Evolutionary conservation across 2,797 vertebrate species (phyloP).

Genomic region (Coluber constrictor): DNA sequence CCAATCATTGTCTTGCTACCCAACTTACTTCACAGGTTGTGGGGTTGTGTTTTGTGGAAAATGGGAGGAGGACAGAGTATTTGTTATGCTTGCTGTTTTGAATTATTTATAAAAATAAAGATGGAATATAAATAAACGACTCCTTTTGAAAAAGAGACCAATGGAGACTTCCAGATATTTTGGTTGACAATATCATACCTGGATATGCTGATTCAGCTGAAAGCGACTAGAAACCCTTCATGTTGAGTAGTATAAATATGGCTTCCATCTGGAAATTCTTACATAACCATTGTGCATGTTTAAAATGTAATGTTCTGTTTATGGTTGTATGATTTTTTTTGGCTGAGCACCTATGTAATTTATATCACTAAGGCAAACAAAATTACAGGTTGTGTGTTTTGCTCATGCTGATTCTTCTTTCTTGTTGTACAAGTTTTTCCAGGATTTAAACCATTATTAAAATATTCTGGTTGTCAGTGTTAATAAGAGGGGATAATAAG

Average conservation of each 20-base stretch:
- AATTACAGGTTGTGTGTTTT: background rate
- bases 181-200: background rate
- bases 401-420: background rate
- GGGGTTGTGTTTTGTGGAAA: background rate
- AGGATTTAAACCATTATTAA: background rate
- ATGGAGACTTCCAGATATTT: background rate
- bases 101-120: background rate
- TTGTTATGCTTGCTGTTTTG: background rate
- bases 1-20: background rate
- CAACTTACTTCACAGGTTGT: background rate
- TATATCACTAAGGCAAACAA: background rate
- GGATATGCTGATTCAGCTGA: background rate
- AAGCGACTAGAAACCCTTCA: background rate
- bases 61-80: background rate
- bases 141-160: background rate
- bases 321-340: background rate
- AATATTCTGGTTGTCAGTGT: background rate
- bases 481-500: background rate
- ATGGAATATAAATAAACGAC: background rate
- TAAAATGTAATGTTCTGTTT: background rate
- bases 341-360: background rate
- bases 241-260: background rate
- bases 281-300: background rate
- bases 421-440: background rate
- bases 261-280: background rate